Conservation (phyloP, 1,140 invertebrate species). For the Rhagoletis pomonella region DNA sequence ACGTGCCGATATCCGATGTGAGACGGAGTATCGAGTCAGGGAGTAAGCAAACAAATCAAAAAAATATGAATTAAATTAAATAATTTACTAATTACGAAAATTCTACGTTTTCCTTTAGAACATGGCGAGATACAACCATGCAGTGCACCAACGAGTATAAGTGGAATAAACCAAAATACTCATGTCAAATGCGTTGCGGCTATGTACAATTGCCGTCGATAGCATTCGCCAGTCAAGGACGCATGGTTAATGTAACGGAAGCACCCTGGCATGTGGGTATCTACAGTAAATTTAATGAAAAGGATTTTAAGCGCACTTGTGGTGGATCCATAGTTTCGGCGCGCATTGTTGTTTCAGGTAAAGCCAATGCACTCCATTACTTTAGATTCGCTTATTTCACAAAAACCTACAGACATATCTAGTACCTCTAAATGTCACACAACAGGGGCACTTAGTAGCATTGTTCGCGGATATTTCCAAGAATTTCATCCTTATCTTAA, state of each 20-base stretch:
- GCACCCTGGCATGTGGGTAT: slow-evolving; percentile 77
- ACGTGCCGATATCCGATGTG: background rate
- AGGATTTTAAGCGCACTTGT: slow-evolving; percentile 71
- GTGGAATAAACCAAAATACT: background rate
- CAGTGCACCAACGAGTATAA: background rate
- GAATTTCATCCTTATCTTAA: no score
- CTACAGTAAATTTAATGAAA: slow-evolving; percentile 64
- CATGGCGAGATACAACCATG: background rate
- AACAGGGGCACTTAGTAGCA: no score
- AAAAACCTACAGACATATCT: no score
- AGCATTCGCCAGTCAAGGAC: slow-evolving; percentile 29
- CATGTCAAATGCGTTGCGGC: slow-evolving; percentile 54
- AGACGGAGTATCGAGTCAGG: background rate
- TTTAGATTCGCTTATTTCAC: background rate
- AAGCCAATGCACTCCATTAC: background rate
- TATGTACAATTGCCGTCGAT: background rate
- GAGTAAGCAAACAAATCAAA: background rate
- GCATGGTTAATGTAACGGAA: slow-evolving; percentile 23
- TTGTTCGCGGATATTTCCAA: no score
- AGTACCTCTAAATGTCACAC: no score
- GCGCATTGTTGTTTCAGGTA: slow-evolving; percentile 66
- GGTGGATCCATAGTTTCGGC: slow-evolving; percentile 74
- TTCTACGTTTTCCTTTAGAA: background rate
- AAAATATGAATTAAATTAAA: background rate
- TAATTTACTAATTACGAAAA: background rate